These are phyloP conservation scores for Priocnemis perturbator DNA, from an alignment of 2,888 invertebrate genomes.

Conservation along the genomic window DNA sequence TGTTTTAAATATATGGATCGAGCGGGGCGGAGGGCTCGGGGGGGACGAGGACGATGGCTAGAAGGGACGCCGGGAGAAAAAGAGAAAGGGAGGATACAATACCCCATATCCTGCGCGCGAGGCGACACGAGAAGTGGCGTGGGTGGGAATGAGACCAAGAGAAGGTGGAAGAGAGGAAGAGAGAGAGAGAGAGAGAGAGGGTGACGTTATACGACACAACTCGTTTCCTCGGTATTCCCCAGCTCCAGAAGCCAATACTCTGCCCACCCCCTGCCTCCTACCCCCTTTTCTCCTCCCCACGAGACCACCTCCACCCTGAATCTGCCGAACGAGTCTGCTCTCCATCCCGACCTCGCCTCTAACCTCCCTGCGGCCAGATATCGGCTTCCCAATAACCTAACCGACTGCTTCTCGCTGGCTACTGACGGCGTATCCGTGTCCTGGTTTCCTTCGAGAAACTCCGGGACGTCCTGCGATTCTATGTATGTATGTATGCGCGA, in stretches of 20 bases:
- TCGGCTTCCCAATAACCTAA: conserved; percentile 74
- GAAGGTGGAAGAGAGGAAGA: conserved; percentile 5
- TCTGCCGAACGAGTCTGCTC: conserved; percentile 50
- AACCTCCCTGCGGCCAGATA: conserved; percentile 72
- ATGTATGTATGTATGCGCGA: not conserved
- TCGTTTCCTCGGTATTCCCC: conserved; percentile 64
- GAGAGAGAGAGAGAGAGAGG: conserved; percentile 4
- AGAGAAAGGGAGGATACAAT: conserved; percentile 65
- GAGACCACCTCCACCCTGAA: conserved; percentile 24
- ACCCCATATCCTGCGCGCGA: conserved; percentile 66
- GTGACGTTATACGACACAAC: conserved; percentile 64
- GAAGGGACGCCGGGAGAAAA: conserved; percentile 40
- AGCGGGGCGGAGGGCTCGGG: conserved; percentile 43
- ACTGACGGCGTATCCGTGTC: conserved; percentile 56
- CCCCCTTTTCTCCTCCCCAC: conserved; percentile 23
- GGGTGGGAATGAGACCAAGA: conserved; percentile 19
- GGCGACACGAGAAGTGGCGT: conserved; percentile 42
- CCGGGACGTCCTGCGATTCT: conserved; percentile 22
- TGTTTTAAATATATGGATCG: conserved; percentile 75
- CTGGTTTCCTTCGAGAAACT: conserved; percentile 54
- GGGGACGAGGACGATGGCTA: conserved; percentile 40
- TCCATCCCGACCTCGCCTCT: conserved; percentile 39
- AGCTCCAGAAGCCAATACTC: conserved; percentile 67
- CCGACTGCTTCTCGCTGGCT: conserved; percentile 64
- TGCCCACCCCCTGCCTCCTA: conserved; percentile 28